phyloP scores from a whole-genome alignment of 1,140 invertebrate genomes.

The Caenorhabditis remanei region DNA sequence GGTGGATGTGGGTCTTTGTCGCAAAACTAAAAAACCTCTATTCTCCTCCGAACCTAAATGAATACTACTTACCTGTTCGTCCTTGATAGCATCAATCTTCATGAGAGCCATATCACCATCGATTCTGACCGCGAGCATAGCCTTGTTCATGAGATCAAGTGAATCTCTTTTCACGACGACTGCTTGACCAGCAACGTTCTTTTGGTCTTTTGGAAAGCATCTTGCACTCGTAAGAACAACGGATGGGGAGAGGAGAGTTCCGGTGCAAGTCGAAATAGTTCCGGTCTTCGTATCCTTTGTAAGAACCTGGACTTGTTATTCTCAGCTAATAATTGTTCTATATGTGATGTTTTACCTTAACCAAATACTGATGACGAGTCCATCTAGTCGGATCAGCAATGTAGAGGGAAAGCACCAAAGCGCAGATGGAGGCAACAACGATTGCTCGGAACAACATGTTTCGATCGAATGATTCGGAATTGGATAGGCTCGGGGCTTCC shows the following conservation, averaged over 20 bases:
- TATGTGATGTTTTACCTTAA: background rate
- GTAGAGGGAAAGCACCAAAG: slow-evolving; percentile 7
- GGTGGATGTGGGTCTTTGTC: slow-evolving; percentile 41
- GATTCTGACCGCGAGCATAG: slow-evolving; percentile 16
- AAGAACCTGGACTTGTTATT: background rate
- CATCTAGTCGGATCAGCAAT: slow-evolving; percentile 19
- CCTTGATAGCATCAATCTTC: slow-evolving; percentile 2
- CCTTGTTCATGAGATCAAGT: background rate
- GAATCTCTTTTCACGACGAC: slow-evolving; percentile 11
- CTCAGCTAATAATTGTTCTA: background rate
- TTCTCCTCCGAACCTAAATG: too few species aligned
- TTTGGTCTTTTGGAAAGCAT: slow-evolving; percentile 17
- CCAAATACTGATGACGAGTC: slow-evolving; percentile 27
- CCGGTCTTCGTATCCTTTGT: background rate
- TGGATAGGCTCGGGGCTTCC: background rate
- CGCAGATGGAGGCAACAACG: background rate
- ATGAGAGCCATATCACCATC: slow-evolving; percentile 1
- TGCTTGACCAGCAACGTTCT: slow-evolving; percentile 11
- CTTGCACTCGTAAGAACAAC: background rate
- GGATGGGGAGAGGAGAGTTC: slow-evolving; percentile 32
- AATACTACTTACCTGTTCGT: background rate
- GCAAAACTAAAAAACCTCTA: background rate
- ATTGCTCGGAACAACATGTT: background rate
- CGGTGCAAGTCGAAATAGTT: slow-evolving; percentile 7
- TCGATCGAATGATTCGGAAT: slow-evolving; percentile 26